A percentile compares a stretch with the other conserved stretches of the same genome.
Evolutionary conservation across 2,113 vertebrate genomes (phyloP).

Genomic region (Onychorhynchus coronatus): DNA sequence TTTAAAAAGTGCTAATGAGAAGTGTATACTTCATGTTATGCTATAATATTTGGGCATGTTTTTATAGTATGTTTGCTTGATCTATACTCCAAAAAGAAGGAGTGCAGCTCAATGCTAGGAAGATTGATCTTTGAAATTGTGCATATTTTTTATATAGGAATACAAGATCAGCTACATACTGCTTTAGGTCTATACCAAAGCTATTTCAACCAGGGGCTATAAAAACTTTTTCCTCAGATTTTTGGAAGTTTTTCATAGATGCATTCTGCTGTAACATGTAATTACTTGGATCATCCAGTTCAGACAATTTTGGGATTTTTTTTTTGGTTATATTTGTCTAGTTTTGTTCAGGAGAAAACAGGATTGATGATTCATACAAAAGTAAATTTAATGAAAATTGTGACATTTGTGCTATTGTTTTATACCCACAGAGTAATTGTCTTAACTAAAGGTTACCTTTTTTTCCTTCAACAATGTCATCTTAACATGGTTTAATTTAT

Average conservation of each 20-base stretch:
- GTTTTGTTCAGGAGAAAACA: constrained; percentile 56
- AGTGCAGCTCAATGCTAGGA: not conserved
- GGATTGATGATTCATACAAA: constrained; percentile 61
- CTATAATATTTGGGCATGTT: not conserved
- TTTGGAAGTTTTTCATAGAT: constrained; percentile 59
- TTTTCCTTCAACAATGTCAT: constrained; percentile 11
- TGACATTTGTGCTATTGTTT: constrained; percentile 57
- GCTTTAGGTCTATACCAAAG: not conserved
- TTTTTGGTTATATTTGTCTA: constrained; percentile 22
- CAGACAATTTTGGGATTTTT: constrained; percentile 18
- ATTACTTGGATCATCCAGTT: constrained; percentile 58
- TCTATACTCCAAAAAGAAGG: not conserved
- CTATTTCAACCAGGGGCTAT: constrained; percentile 51
- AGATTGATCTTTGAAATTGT: constrained; percentile 10
- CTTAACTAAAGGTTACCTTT: constrained; percentile 37
- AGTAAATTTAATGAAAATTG: constrained; percentile 60
- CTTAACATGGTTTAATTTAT: constrained; percentile 18
- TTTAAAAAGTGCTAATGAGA: not conserved
- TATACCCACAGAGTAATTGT: constrained; percentile 48
- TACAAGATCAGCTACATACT: constrained; percentile 4
- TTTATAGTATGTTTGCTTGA: not conserved
- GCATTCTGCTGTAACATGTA: constrained; percentile 46
- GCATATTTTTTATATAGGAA: not conserved
- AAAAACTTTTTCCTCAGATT: constrained; percentile 44
- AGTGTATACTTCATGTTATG: not conserved